Percentiles rank a stretch among this genome's conserved stretches.
Conservation (phyloP, 2,888 invertebrate species). For the Caenorhabditis panamensis region DNA sequence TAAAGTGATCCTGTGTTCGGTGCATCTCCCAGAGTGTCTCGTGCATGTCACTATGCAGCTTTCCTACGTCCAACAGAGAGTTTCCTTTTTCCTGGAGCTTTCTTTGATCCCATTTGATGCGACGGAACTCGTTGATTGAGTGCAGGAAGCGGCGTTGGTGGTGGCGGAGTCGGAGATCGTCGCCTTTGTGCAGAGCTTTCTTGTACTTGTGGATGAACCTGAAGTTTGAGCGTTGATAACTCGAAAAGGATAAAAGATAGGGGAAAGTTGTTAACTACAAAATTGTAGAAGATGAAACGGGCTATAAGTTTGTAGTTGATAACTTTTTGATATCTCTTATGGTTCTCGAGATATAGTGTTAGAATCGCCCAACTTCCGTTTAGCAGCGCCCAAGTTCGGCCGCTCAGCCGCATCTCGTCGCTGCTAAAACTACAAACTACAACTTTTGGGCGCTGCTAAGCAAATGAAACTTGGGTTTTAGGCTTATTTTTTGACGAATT, state of each 20-base stretch:
- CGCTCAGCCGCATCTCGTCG: too few species aligned
- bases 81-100: conserved; percentile 87
- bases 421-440: too few species aligned
- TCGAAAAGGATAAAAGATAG: too few species aligned
- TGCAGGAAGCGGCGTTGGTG: conserved; percentile 80
- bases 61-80: conserved; percentile 99
- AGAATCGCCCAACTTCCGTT: too few species aligned
- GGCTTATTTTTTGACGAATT: too few species aligned
- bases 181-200: conserved; percentile 78
- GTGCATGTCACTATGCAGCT: conserved; percentile 83
- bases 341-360: neutral
- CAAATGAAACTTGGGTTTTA: too few species aligned
- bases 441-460: neutral
- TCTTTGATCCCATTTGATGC: conserved; percentile 89
- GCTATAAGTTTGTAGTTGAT: too few species aligned
- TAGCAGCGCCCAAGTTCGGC: too few species aligned
- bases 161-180: conserved; percentile 80
- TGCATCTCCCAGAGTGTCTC: conserved; percentile 81
- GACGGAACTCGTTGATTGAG: conserved; percentile 86
- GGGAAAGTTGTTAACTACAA: too few species aligned
- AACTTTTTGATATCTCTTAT: neutral
- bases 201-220: conserved; percentile 81
- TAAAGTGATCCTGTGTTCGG: conserved; percentile 80
- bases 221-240: conserved; percentile 13
- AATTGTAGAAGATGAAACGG: too few species aligned